Percentiles rank a stretch among this genome's conserved stretches.
Conservation (phyloP, 2,888 invertebrate species). For the Sphaerophoria taeniata region DNA sequence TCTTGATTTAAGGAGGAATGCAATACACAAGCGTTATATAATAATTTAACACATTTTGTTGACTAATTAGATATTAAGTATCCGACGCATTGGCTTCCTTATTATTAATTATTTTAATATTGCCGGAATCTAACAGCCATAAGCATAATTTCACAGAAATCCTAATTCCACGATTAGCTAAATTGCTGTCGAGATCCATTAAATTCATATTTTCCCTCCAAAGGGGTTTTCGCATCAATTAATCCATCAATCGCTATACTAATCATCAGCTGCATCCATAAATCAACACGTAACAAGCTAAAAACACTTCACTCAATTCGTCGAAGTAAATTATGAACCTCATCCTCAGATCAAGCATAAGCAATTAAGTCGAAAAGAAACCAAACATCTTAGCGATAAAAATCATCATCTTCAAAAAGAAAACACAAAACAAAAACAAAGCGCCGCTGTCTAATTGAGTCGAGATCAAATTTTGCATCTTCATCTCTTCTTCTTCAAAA, state of each 20-base stretch:
- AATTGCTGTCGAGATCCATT: neutral
- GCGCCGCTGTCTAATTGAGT: slow-evolving; percentile 49
- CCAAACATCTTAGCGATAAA: slow-evolving; percentile 42
- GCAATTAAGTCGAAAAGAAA: slow-evolving; percentile 7
- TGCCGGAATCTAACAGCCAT: no score
- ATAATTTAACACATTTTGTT: no score
- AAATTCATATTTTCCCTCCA: neutral
- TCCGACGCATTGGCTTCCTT: no score
- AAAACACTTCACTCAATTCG: slow-evolving; percentile 26
- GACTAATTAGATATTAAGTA: no score
- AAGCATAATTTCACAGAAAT: neutral
- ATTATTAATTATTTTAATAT: no score
- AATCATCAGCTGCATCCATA: slow-evolving; percentile 8
- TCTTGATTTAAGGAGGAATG: no score
- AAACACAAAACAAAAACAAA: no score
- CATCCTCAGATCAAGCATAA: slow-evolving; percentile 6
- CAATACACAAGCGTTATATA: no score
- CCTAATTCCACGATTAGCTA: neutral
- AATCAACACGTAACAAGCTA: slow-evolving; percentile 30
- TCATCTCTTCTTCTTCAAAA: neutral
- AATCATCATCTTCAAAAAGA: slow-evolving; percentile 53
- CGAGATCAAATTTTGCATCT: slow-evolving; percentile 41
- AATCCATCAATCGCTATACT: neutral
- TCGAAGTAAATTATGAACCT: slow-evolving; percentile 13
- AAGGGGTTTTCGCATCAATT: neutral